Base-by-base conservation (phyloP, 1,140 invertebrate genomes). In the Zaprionus taronus region DNA sequence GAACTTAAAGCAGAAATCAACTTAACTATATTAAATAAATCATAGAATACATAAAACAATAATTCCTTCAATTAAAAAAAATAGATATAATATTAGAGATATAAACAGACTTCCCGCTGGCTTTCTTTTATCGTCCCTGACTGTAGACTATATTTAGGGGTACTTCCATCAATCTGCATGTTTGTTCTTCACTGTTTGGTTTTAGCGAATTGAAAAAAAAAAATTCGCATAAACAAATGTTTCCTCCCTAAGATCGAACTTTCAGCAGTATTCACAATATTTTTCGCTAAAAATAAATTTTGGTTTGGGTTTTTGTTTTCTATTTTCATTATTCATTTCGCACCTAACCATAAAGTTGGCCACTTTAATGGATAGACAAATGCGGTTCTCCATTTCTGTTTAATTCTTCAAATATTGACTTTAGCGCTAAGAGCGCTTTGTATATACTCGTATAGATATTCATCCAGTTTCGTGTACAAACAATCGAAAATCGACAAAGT, bases 301-400 rank as follows among this genome's bases (percentile, higher is more conserved):
- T 26, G 26, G 53, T 87, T 75, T 70, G 66, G 72, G 70, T 74
- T 24, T 5, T 51, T 24, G 11, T 24, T 51, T 51, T 24, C 6
- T 14, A 17, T 12, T 51, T 51, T 14, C 47, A 51, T 17, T 77
- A 84, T 89, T 90, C 79, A 84, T 79, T 74, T 89, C 84, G 69
- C 84, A 89, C 84, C 78, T 84, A 89, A 17, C 78, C 81, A 89
- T 89, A 89, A 89, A 89, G 58, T 84, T 72, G 62, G 44, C 20
- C 65, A 77, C 20, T 72, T 83, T 89, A 89, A 83, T 89, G 84
- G 81, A 28, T 73, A 73, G 56, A 67, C 71, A 73, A 67, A 77
- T 41, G 71, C 24, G 34, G 41, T 22, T 53, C 20, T 53, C 62
- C 68, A 26, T 68, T 31, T 64, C 63, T 69, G 47, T 74, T 64